These are phyloP conservation scores for Patella vulgata DNA, from an alignment of 1,140 invertebrate species.

Conservation along the genomic window DNA sequence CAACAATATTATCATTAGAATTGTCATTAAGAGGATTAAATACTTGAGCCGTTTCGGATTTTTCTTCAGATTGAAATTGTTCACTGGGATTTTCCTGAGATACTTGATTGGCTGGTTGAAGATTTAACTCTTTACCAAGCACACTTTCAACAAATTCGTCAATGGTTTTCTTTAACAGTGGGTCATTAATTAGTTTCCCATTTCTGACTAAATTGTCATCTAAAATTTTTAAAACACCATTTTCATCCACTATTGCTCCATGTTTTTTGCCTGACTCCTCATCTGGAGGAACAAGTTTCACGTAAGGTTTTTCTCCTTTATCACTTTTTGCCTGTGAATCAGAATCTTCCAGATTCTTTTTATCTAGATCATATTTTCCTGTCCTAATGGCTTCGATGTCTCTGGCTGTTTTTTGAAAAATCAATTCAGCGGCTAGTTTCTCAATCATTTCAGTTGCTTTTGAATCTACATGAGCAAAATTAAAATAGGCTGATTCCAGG, in stretches of 20 bases:
- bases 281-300: too few species aligned
- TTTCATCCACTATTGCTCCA: not conserved
- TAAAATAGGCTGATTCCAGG: slow-evolving; percentile 53
- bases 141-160: not conserved
- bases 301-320: not conserved
- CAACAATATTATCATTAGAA: too few species aligned
- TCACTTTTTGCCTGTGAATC: slow-evolving; percentile 13
- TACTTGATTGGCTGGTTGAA: not conserved
- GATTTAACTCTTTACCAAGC: too few species aligned
- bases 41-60: too few species aligned
- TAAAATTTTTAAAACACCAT: not conserved
- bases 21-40: too few species aligned
- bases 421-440: slow-evolving; percentile 37
- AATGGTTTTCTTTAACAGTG: not conserved
- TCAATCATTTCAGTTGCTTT: slow-evolving; percentile 34
- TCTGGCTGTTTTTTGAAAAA: slow-evolving; percentile 16
- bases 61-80: too few species aligned
- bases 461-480: slow-evolving; percentile 33
- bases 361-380: not conserved
- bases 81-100: not conserved
- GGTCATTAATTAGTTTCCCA: not conserved
- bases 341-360: not conserved
- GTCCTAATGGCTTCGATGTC: too few species aligned
- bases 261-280: not conserved
- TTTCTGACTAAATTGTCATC: not conserved